A percentile compares a stretch with the other conserved stretches of the same genome.
Evolutionary conservation across 2,113 vertebrate species (phyloP).

Genomic region (Agelaius tricolor): DNA sequence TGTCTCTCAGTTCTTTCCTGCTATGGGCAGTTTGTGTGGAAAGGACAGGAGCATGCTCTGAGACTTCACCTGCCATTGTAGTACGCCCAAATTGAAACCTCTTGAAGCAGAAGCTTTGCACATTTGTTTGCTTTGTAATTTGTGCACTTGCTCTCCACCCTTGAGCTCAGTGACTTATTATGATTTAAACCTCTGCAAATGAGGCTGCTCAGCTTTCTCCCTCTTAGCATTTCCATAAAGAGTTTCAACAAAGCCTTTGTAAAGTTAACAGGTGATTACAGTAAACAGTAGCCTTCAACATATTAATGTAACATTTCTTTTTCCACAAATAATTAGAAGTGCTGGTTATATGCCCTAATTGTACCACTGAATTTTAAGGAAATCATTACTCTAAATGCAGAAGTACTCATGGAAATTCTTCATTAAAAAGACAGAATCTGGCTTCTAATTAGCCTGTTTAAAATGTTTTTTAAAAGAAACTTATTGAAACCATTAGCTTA

Average conservation of each 20-base stretch:
- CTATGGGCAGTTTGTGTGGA: background rate
- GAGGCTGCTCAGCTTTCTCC: background rate
- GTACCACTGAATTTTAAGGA: background rate
- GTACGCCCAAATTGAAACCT: background rate
- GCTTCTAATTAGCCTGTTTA: background rate
- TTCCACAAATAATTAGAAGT: background rate
- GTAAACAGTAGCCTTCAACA: background rate
- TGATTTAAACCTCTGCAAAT: background rate
- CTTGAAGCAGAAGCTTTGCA: constrained; percentile 54
- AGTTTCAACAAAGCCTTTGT: constrained; percentile 8
- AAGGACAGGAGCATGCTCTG: constrained; percentile 14
- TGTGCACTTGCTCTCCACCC: background rate
- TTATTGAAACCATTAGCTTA: background rate
- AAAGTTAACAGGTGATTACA: background rate
- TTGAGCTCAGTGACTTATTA: background rate
- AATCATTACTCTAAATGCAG: background rate
- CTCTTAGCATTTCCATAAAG: background rate
- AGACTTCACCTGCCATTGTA: background rate
- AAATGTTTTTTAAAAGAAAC: background rate
- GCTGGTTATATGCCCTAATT: background rate
- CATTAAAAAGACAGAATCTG: background rate
- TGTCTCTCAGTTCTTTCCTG: background rate
- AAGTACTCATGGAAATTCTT: background rate
- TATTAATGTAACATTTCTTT: background rate
- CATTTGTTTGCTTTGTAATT: constrained; percentile 22